phyloP scores from a whole-genome alignment of 2,888 invertebrate genomes.

The Drosophila ustulata region DNA sequence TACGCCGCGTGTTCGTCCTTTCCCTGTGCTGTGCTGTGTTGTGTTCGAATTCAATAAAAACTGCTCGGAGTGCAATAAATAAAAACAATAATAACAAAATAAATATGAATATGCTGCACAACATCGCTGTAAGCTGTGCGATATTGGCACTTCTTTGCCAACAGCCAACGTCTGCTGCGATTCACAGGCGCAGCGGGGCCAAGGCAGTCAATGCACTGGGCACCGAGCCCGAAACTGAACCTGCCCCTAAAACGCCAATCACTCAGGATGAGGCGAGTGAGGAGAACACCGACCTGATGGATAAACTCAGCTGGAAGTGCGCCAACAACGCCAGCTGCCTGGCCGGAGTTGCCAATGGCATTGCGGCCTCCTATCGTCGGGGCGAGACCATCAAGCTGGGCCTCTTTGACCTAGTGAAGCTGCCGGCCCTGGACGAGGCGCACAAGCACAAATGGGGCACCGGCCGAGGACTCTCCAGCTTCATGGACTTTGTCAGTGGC shows the following conservation, averaged over 20 bases:
- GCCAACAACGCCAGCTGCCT: slow-evolving; percentile 88
- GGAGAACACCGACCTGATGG: slow-evolving; percentile 78
- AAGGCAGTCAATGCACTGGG: slow-evolving; percentile 45
- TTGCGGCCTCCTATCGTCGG: slow-evolving; percentile 86
- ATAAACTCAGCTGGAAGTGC: slow-evolving; percentile 85
- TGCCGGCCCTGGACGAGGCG: slow-evolving; percentile 75
- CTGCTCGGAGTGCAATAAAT: slow-evolving; percentile 1
- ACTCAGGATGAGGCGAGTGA: slow-evolving; percentile 25
- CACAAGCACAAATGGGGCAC: slow-evolving; percentile 69
- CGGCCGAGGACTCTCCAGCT: slow-evolving; percentile 79
- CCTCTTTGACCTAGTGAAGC: slow-evolving; percentile 86
- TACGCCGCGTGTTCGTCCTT: slow-evolving; percentile 62
- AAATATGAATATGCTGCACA: slow-evolving; percentile 48
- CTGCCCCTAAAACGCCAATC: slow-evolving; percentile 7
- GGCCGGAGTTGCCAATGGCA: slow-evolving; percentile 86
- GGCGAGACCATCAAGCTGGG: slow-evolving; percentile 87
- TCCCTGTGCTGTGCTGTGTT: slow-evolving; percentile 35
- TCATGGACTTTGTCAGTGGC: slow-evolving; percentile 82
- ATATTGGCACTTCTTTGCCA: slow-evolving; percentile 52
- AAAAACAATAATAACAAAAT: slow-evolving; percentile 6
- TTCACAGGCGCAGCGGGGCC: slow-evolving; percentile 67
- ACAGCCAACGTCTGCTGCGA: slow-evolving; percentile 50
- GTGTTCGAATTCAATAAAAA: slow-evolving; percentile 30
- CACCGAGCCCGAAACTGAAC: slow-evolving; percentile 22
- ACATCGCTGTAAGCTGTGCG: slow-evolving; percentile 49